Evolutionary conservation across 1,140 invertebrate species (phyloP).

Genomic region (Megathymus violae): DNA sequence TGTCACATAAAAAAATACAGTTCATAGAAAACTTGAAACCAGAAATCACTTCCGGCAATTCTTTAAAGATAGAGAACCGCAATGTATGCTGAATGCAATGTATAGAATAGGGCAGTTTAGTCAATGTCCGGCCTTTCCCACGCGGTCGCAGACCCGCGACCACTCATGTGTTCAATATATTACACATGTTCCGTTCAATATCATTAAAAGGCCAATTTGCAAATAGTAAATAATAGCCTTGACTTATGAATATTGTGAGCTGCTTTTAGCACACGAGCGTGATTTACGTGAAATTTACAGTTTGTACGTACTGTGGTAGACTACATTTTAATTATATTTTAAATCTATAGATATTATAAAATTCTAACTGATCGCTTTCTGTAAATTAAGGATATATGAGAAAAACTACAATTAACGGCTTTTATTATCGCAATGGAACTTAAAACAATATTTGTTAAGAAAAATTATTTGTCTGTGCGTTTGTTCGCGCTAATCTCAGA

Average conservation of each 20-base stretch:
- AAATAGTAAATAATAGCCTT: slow-evolving; percentile 67
- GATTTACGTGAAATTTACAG: slow-evolving; percentile 13
- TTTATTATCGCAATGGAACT: no score
- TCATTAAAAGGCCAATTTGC: slow-evolving; percentile 69
- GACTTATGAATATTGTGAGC: slow-evolving; percentile 52
- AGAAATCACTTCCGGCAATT: slow-evolving; percentile 1
- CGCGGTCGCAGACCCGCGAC: slow-evolving; percentile 57
- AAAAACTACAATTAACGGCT: no score
- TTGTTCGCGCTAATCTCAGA: no score
- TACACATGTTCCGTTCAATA: slow-evolving; percentile 61
- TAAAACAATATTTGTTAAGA: no score
- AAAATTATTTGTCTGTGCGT: no score
- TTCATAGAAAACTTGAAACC: slow-evolving; percentile 16
- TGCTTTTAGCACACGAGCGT: slow-evolving; percentile 13
- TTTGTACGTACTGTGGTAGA: no score
- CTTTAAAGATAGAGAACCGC: neutral
- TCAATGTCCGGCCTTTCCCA: slow-evolving; percentile 65
- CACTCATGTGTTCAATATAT: slow-evolving; percentile 63
- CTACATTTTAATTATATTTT: no score
- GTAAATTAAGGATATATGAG: no score
- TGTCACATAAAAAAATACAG: neutral
- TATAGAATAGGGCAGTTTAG: slow-evolving; percentile 51
- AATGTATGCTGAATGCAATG: slow-evolving; percentile 37
- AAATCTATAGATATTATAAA: no score
- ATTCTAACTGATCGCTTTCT: no score